Evolutionary conservation across 2,888 invertebrate species (phyloP).

Genomic region (Chaetogeoica ovagalla): DNA sequence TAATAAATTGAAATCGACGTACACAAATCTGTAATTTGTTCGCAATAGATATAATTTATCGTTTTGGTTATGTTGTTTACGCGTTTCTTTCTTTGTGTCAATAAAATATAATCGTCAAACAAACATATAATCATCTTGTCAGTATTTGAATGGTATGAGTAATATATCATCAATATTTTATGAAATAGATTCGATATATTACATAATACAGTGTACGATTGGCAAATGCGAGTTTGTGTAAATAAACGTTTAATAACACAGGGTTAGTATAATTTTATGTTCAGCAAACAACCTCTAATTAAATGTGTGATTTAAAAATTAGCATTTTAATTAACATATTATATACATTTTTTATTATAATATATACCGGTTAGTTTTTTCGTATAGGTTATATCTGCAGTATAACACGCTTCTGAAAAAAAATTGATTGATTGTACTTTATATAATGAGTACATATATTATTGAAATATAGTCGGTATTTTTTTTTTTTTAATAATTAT

Average conservation of each 20-base stretch:
- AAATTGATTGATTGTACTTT: not conserved
- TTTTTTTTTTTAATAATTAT: not conserved
- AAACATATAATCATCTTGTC: too few species aligned
- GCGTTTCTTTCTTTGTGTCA: too few species aligned
- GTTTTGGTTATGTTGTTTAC: too few species aligned
- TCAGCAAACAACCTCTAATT: conserved; percentile 27
- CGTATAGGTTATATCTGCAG: not conserved
- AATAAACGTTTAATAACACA: conserved; percentile 10
- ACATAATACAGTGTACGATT: not conserved
- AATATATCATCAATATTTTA: too few species aligned
- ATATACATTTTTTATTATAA: too few species aligned
- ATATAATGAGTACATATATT: not conserved
- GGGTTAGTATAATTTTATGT: conserved; percentile 18
- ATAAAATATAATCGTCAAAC: too few species aligned
- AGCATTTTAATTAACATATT: conserved; percentile 2
- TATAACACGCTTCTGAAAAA: conserved; percentile 9
- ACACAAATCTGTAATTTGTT: too few species aligned
- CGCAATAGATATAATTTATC: too few species aligned
- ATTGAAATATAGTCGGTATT: not conserved
- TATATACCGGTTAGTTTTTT: not conserved
- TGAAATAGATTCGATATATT: not conserved
- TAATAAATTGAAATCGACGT: too few species aligned
- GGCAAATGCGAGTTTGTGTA: not conserved
- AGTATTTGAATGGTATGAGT: too few species aligned
- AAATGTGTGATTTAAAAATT: conserved; percentile 24